Evolutionary conservation across 1,140 invertebrate species (phyloP), one percentile per base, ranked within the genome.

Genomic region (Lepidurus arcticus): DNA sequence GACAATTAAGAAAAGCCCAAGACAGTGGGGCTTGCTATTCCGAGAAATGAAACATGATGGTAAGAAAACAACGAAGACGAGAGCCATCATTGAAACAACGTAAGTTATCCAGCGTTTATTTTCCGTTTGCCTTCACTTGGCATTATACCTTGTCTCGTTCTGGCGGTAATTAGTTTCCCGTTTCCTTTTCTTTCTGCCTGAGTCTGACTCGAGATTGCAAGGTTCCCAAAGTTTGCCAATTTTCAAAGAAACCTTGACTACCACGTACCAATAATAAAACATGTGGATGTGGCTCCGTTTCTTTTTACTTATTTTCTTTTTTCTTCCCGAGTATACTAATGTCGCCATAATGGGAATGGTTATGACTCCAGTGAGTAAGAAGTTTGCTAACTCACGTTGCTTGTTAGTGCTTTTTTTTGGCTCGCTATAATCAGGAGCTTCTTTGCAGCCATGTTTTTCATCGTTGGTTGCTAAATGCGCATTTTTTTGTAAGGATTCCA

Each of bases 11-110:
- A 21, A 21, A 65, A 16, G 13, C 13, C 53, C 53, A 65, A 7
- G 21, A 65, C 16, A 21, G 16, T 13, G 53, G 8, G 13, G 16
- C 13, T 9, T 13, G 53, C 21, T 16, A 7, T 65, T 65, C 13
- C 53, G 21, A 21, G 53, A 65, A 65, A 65, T 65, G 53, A 65
- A 65, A 65, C 53, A 65, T 65, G 53, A 65, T 65, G 53, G 16
- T 65, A 65, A 65, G 16, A 65, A 65, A 16, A 21, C 53, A 65
- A 65, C 53, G 6, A 65, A 65, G n/a, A 65, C 53, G 53, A 65
- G 53, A 65, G 53, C 53, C 53, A 65, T 65, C 8, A 65, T 65
- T 65, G 53, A 65, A 65, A 65, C 53, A 21, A 65, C 16, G 53
- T 65, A 65, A 65, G 13, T 65, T 65, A 65, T 11, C 6, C 13